Evolutionary conservation across 2,888 invertebrate genomes (phyloP).

Genomic region (Penaeus monodon): DNA sequence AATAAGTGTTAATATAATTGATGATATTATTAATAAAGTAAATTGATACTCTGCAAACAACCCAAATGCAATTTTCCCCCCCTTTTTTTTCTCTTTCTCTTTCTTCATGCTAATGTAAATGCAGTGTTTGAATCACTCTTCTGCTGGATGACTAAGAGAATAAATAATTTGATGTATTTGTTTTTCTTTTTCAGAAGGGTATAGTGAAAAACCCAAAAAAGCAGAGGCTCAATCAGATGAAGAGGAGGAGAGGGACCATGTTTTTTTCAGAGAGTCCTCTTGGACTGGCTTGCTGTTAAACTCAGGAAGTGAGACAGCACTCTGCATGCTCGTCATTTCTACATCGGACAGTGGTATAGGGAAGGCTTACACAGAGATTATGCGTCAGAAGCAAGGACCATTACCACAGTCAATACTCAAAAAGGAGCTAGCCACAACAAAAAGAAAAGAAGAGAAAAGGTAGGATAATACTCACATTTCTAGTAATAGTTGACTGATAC

Average conservation of each 20-base stretch:
- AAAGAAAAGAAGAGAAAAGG: conserved; percentile 71
- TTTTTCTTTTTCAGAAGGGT: conserved; percentile 61
- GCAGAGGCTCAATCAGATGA: conserved; percentile 73
- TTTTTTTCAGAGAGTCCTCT: conserved; percentile 89
- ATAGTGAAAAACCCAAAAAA: conserved; percentile 3
- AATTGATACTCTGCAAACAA: too few species aligned
- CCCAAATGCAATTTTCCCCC: too few species aligned
- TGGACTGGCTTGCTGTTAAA: conserved; percentile 94
- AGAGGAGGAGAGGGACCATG: conserved; percentile 86
- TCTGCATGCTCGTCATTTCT: conserved; percentile 93
- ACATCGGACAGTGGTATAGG: conserved; percentile 89
- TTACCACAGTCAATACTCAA: conserved; percentile 44
- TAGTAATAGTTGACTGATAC: too few species aligned
- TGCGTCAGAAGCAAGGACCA: conserved; percentile 60
- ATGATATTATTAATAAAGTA: too few species aligned
- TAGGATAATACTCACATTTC: neutral
- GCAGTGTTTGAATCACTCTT: too few species aligned
- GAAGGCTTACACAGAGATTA: conserved; percentile 63
- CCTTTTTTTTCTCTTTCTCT: too few species aligned
- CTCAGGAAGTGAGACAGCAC: conserved; percentile 87
- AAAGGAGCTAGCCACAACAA: conserved; percentile 69
- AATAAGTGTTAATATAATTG: too few species aligned
- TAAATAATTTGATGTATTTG: neutral
- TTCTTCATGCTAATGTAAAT: too few species aligned
- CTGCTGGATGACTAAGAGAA: too few species aligned